phyloP scores from a whole-genome alignment of 2,113 vertebrate species.

The Otocyon megalotis region DNA sequence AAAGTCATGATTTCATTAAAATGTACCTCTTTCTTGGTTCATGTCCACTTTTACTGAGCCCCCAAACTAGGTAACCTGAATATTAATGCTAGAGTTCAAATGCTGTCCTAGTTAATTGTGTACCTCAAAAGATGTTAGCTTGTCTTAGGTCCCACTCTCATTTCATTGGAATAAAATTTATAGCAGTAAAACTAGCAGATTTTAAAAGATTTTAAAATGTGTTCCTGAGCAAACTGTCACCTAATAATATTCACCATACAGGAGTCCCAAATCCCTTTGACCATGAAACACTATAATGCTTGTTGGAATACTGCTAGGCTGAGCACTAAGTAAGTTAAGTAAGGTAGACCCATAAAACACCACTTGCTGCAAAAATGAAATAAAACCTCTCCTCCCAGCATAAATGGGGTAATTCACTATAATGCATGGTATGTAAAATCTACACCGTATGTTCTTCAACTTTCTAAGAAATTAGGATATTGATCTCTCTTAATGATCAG shows the following conservation, averaged over 20 bases:
- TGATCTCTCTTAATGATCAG: not conserved
- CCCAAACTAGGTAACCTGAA: not conserved
- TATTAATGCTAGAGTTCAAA: not conserved
- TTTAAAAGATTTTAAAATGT: slow-evolving; percentile 7
- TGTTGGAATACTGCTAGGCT: not conserved
- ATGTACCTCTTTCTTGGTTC: not conserved
- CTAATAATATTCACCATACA: not conserved
- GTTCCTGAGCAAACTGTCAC: not conserved
- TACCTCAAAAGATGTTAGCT: not conserved
- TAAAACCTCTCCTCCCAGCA: not conserved
- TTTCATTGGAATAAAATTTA: not conserved
- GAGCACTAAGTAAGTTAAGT: not conserved
- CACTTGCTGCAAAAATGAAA: not conserved
- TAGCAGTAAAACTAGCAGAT: not conserved
- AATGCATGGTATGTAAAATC: not conserved
- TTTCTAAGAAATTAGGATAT: not conserved
- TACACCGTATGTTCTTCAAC: not conserved
- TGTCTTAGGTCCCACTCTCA: not conserved
- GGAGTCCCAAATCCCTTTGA: not conserved
- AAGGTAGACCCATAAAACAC: not conserved
- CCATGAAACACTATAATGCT: not conserved
- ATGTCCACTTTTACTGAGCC: not conserved
- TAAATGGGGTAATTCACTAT: not conserved
- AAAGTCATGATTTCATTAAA: slow-evolving; percentile 24
- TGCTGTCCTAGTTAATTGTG: not conserved